phyloP scores from a whole-genome alignment of 2,113 vertebrate genomes.

The Aythya baeri region DNA sequence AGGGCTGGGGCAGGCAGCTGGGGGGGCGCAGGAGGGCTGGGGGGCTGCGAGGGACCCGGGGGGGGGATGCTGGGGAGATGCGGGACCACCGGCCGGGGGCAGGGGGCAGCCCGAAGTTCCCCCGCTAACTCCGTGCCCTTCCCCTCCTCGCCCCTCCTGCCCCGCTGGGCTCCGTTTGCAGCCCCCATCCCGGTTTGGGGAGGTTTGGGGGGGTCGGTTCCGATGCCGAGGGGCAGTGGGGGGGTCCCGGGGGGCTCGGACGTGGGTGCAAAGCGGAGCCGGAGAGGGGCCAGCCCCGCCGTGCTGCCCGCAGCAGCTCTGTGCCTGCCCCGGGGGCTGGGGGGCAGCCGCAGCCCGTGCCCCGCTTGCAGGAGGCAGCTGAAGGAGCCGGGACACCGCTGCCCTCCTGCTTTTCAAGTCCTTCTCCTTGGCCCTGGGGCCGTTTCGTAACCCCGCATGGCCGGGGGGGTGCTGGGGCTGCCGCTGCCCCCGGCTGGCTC shows the following conservation, averaged over 20 bases:
- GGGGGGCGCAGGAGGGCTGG: too few species aligned
- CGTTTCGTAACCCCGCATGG: background rate
- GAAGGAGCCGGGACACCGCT: background rate
- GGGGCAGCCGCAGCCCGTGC: background rate
- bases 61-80: too few species aligned
- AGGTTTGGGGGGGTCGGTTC: background rate
- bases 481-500: background rate
- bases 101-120: background rate
- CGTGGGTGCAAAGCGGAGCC: background rate
- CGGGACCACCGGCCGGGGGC: background rate
- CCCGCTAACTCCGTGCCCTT: background rate
- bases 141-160: background rate
- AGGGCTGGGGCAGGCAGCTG: background rate
- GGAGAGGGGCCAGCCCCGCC: background rate
- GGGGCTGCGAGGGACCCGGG: background rate
- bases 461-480: rapidly evolving
- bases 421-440: background rate
- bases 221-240: background rate
- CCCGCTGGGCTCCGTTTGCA: background rate
- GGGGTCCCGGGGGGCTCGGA: background rate
- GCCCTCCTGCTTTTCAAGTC: background rate
- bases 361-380: background rate
- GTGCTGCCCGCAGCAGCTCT: background rate
- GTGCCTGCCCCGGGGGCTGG: rapidly evolving
- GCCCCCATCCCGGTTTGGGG: background rate